These are phyloP conservation scores for Dolichopus griseipennis DNA, from an alignment of 2,888 invertebrate genomes.

Conservation along the genomic window DNA sequence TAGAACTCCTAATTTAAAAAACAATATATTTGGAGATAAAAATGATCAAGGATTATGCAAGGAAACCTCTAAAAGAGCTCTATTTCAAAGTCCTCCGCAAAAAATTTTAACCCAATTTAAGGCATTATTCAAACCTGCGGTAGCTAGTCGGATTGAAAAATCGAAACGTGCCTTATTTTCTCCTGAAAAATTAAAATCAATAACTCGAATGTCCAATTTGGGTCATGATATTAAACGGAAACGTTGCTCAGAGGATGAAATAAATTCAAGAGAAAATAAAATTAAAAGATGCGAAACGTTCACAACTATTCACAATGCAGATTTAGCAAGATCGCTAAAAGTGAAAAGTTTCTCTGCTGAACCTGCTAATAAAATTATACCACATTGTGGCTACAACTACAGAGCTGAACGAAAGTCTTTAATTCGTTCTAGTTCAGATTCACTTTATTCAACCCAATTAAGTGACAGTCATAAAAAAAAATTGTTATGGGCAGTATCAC, in stretches of 20 bases:
- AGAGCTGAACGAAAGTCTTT: conserved; percentile 17
- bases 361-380: too few relatives aligned
- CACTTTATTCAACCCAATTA: conserved; percentile 25
- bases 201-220: neutral
- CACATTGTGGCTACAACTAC: too few relatives aligned
- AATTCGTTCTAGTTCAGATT: conserved; percentile 24
- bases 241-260: too few relatives aligned
- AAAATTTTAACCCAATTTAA: conserved; percentile 26
- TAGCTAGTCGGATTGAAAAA: conserved; percentile 47
- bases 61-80: conserved; percentile 59
- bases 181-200: conserved; percentile 41
- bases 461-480: conserved; percentile 47
- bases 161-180: conserved; percentile 62
- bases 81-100: conserved; percentile 64
- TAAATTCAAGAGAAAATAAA: too few relatives aligned
- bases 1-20: neutral
- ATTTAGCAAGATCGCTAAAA: conserved; percentile 38
- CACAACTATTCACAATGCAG: conserved; percentile 20
- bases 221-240: too few relatives aligned
- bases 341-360: conserved; percentile 39
- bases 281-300: too few relatives aligned
- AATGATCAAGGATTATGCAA: conserved; percentile 33
- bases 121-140: conserved; percentile 39
- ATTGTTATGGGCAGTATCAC: conserved; percentile 71
- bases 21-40: conserved; percentile 19